A percentile compares a stretch with the other conserved stretches of the same genome.
Evolutionary conservation across 1,140 invertebrate genomes (phyloP).

Genomic region (Papilio dardanus): DNA sequence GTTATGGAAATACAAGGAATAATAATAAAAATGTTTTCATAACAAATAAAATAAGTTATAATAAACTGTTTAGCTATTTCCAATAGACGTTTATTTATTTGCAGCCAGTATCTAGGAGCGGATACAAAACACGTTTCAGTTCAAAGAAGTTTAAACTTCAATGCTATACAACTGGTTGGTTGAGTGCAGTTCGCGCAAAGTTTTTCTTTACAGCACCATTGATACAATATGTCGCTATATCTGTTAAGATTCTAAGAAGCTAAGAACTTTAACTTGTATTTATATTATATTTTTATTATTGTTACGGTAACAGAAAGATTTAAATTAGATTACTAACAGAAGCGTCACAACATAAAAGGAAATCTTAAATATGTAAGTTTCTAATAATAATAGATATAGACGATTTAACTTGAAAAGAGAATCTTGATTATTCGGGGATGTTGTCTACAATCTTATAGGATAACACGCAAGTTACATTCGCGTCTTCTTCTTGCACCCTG

Average conservation of each 20-base stretch:
- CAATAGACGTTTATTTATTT: not conserved
- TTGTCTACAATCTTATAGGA: slow-evolving; percentile 9
- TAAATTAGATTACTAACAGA: not conserved
- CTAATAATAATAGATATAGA: not conserved
- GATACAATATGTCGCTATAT: not conserved
- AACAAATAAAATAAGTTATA: not conserved
- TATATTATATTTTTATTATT: not conserved
- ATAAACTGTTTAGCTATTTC: not conserved
- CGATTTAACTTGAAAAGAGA: not conserved
- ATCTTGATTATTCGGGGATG: not conserved
- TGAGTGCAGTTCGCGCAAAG: slow-evolving; percentile 27
- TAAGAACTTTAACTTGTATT: slow-evolving; percentile 2
- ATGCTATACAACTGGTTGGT: slow-evolving; percentile 25
- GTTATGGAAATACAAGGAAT: not conserved
- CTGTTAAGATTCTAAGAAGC: slow-evolving; percentile 3
- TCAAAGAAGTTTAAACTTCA: slow-evolving; percentile 32
- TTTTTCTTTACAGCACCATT: slow-evolving; percentile 16
- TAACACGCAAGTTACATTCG: slow-evolving; percentile 39
- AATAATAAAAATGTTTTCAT: not conserved
- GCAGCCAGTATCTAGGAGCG: slow-evolving; percentile 1
- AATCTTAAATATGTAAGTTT: too few relatives aligned
- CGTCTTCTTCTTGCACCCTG: slow-evolving; percentile 17
- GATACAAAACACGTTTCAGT: slow-evolving; percentile 3
- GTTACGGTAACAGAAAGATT: not conserved
- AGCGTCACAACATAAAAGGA: not conserved